These are phyloP conservation scores for Sitobion miscanthi DNA, from an alignment of 1,140 invertebrate genomes.

Conservation along the genomic window DNA sequence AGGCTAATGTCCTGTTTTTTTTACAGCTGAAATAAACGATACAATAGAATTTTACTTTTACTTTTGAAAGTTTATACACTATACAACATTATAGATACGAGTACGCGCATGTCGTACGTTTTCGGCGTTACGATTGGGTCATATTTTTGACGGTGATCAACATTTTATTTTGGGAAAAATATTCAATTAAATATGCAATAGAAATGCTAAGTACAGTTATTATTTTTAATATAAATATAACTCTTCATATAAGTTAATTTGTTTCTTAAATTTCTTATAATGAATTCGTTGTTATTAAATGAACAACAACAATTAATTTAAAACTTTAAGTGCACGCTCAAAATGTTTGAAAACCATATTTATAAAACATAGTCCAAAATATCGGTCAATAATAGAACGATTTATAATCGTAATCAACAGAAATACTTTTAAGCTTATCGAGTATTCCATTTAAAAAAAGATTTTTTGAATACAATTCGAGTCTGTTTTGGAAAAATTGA, in stretches of 20 bases:
- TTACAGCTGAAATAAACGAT: background rate
- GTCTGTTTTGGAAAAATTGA: too few species aligned
- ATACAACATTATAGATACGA: background rate
- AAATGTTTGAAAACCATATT: background rate
- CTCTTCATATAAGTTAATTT: background rate
- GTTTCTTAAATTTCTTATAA: background rate
- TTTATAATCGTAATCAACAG: too few species aligned
- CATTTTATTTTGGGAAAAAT: background rate
- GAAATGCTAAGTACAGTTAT: background rate
- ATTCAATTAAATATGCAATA: background rate
- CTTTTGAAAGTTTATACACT: background rate
- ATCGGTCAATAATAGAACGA: too few species aligned
- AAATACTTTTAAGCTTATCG: too few species aligned
- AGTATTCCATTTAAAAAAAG: too few species aligned
- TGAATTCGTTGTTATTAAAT: too few species aligned
- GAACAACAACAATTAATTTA: too few species aligned
- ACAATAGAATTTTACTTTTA: background rate
- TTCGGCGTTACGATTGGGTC: background rate
- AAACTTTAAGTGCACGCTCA: background rate
- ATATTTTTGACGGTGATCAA: background rate
- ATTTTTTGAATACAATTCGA: too few species aligned
- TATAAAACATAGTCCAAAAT: too few species aligned
- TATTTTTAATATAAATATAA: background rate
- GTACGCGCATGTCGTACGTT: background rate
- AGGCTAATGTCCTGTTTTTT: background rate